A percentile compares a stretch with the other conserved stretches of the same genome.
These are phyloP conservation scores for Plotosus lineatus DNA, from an alignment of 2,113 vertebrate species.

Conservation along the genomic window DNA sequence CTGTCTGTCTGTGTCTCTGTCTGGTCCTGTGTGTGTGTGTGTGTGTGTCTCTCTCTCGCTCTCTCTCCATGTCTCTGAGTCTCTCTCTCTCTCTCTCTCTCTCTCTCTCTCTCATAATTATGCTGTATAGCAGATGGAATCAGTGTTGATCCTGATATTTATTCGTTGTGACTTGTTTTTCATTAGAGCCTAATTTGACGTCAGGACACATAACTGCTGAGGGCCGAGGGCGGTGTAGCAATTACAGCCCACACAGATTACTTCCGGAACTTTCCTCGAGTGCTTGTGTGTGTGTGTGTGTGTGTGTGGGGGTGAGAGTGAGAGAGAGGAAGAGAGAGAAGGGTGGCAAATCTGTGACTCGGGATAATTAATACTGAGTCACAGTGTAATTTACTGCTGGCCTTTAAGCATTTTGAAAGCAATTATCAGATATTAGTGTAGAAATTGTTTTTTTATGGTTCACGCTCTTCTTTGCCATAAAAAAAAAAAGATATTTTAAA, in stretches of 20 bases:
- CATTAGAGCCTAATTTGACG: constrained; percentile 92
- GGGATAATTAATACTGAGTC: constrained; percentile 17
- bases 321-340: no score
- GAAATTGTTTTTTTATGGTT: constrained; percentile 13
- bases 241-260: constrained; percentile 54
- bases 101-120: constrained; percentile 81
- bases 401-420: constrained; percentile 17
- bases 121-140: constrained; percentile 82
- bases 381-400: constrained; percentile 19
- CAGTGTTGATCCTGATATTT: constrained; percentile 84
- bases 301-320: constrained; percentile 25
- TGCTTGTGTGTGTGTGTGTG: constrained; percentile 1
- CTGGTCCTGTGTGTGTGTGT: not conserved
- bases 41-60: not conserved
- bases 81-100: constrained; percentile 10
- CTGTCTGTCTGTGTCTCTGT: not conserved
- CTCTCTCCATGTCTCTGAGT: not conserved
- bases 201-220: constrained; percentile 80
- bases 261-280: constrained; percentile 45
- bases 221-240: constrained; percentile 64
- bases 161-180: constrained; percentile 95
- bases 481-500: not conserved
- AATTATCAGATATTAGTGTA: constrained; percentile 16
- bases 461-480: not conserved
- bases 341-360: not conserved